Evolutionary conservation across 2,113 vertebrate species (phyloP).

Genomic region (Psophia crepitans): DNA sequence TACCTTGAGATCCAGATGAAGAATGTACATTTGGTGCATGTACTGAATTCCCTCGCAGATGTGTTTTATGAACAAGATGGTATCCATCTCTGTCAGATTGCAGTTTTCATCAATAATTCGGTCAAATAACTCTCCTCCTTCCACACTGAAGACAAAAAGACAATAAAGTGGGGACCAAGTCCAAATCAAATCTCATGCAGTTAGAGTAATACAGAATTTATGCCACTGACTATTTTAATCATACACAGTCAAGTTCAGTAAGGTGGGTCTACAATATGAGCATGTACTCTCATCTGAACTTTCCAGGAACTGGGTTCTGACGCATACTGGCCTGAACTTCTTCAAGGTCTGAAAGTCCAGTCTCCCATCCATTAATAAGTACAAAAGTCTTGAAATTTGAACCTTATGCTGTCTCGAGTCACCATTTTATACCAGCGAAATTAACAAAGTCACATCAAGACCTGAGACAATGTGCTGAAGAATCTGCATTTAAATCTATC

Average conservation of each 20-base stretch:
- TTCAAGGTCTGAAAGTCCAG: neutral
- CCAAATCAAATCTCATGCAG: neutral
- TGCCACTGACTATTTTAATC: neutral
- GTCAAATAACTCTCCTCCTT: constrained; percentile 95
- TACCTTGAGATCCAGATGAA: constrained; percentile 98
- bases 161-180: neutral
- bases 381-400: neutral
- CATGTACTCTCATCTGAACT: neutral
- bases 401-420: neutral
- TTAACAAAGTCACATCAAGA: neutral
- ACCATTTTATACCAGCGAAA: neutral
- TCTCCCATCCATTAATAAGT: neutral
- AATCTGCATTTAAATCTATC: neutral
- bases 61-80: constrained; percentile 89
- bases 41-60: constrained; percentile 93
- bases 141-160: constrained; percentile 79
- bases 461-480: neutral
- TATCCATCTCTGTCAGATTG: constrained; percentile 90
- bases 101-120: constrained; percentile 94
- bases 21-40: constrained; percentile 98
- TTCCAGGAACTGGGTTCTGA: neutral
- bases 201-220: neutral
- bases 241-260: neutral
- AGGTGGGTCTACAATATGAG: neutral
- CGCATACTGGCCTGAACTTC: neutral